Percentiles rank a stretch among this genome's conserved stretches.
Evolutionary conservation across 1,140 invertebrate species (phyloP).

Genomic region (Samia ricini): DNA sequence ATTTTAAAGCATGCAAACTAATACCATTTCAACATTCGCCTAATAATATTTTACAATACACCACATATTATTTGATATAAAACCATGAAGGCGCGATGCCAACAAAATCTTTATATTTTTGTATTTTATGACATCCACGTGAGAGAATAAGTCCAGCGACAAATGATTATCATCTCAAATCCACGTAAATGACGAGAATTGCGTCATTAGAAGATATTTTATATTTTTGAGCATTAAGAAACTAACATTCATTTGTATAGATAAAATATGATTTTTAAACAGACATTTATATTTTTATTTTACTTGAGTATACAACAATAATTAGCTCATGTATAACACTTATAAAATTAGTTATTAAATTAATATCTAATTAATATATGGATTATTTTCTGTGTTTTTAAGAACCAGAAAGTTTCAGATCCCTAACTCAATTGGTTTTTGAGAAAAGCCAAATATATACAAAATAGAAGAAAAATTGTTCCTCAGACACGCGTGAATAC

Average conservation of each 20-base stretch:
- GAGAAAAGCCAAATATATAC: too few species aligned
- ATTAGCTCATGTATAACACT: too few species aligned
- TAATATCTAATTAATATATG: too few species aligned
- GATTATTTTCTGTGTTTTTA: too few species aligned
- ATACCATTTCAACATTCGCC: background rate
- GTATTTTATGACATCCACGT: slow-evolving; percentile 39
- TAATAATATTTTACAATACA: slow-evolving; percentile 12
- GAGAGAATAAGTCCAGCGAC: slow-evolving; percentile 36
- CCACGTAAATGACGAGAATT: slow-evolving; percentile 19
- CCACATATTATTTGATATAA: slow-evolving; percentile 24
- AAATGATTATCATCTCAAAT: slow-evolving; percentile 27
- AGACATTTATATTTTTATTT: too few species aligned
- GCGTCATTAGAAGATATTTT: slow-evolving; percentile 13
- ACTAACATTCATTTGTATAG: background rate
- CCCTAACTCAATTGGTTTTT: too few species aligned
- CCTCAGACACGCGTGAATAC: too few species aligned
- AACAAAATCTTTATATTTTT: slow-evolving; percentile 41
- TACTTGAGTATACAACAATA: too few species aligned
- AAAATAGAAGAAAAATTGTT: too few species aligned
- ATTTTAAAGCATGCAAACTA: background rate
- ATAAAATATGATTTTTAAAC: background rate
- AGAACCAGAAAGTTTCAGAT: too few species aligned
- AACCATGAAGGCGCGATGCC: slow-evolving; percentile 27
- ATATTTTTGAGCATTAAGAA: background rate
- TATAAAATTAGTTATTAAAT: too few species aligned